Conservation (phyloP, 2,888 invertebrate species). For the Caenorhabditis macrosperma region DNA sequence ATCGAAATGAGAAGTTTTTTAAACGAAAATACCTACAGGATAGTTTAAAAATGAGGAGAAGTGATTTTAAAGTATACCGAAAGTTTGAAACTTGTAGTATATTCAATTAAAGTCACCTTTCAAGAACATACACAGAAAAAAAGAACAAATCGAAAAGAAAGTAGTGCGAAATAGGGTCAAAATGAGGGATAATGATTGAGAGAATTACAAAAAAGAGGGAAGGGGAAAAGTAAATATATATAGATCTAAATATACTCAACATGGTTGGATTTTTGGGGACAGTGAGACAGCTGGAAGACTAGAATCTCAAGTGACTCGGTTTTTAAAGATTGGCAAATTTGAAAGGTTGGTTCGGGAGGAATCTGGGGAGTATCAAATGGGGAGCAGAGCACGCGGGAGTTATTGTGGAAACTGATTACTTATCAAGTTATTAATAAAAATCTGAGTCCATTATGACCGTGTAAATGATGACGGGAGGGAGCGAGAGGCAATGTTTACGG, state of each 20-base stretch:
- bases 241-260: constrained; percentile 26
- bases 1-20: constrained; percentile 6
- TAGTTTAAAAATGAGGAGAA: not conserved
- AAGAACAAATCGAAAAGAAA: not conserved
- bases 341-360: not conserved
- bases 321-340: not conserved
- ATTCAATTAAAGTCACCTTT: not conserved
- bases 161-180: not conserved
- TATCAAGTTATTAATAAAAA: constrained; percentile 18
- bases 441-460: constrained; percentile 17
- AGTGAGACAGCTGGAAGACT: not conserved
- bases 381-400: not conserved
- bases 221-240: constrained; percentile 8
- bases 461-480: constrained; percentile 5
- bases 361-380: not conserved
- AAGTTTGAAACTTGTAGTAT: not conserved
- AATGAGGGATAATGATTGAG: not conserved
- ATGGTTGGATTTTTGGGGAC: not conserved
- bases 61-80: not conserved
- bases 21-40: constrained; percentile 24
- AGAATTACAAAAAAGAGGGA: not conserved
- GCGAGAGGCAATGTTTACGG: not conserved
- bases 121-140: constrained; percentile 7
- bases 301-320: constrained; percentile 4
- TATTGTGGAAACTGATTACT: constrained; percentile 14